phyloP scores from a whole-genome alignment of 2,888 invertebrate genomes.

The Heliconius erato region DNA sequence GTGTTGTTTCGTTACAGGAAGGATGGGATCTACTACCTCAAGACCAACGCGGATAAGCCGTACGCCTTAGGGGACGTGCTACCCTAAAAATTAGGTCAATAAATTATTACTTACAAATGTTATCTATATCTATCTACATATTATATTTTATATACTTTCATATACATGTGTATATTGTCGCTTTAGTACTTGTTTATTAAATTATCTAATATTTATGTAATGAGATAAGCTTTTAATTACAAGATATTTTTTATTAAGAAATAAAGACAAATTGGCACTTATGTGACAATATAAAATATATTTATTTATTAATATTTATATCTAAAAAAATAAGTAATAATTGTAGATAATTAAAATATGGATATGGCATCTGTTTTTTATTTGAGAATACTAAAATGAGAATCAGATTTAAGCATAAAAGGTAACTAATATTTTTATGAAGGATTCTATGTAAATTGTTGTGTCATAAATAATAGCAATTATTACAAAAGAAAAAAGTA shows the following conservation, averaged over 20 bases:
- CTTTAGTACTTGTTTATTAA: neutral
- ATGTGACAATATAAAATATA: neutral
- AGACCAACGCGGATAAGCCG: constrained; percentile 82
- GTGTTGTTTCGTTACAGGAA: constrained; percentile 80
- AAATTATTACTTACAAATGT: neutral
- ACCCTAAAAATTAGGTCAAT: constrained; percentile 53
- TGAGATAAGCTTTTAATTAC: neutral
- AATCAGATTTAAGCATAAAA: neutral
- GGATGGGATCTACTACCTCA: constrained; percentile 85
- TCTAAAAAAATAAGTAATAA: neutral
- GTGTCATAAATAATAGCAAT: neutral
- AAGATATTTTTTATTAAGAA: neutral
- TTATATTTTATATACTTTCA: neutral
- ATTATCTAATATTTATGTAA: neutral
- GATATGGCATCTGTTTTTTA: neutral
- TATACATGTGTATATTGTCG: neutral
- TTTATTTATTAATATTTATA: neutral
- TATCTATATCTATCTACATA: neutral
- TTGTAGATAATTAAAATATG: neutral
- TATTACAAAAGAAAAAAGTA: neutral
- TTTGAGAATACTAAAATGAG: neutral
- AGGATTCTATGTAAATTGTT: neutral
- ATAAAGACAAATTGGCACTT: neutral
- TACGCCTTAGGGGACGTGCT: constrained; percentile 76
- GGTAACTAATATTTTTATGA: neutral